A percentile compares a stretch with the other conserved stretches of the same genome.
Conservation (phyloP, 2,888 invertebrate genomes). For the Agriopis marginaria region DNA sequence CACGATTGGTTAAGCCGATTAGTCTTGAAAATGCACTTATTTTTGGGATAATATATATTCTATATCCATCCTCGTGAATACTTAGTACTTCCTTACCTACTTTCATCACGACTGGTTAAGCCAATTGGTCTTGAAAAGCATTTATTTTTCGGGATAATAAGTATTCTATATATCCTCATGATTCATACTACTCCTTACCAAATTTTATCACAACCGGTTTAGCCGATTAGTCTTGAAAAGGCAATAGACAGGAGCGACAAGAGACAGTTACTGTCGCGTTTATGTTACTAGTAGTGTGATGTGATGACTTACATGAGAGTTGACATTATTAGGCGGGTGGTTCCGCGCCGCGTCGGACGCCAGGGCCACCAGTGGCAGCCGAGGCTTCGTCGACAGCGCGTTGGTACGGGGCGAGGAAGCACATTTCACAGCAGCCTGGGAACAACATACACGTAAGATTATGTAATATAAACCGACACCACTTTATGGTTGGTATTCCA, state of each 20-base stretch:
- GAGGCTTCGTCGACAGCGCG: slow-evolving; percentile 81
- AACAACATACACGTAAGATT: slow-evolving; percentile 37
- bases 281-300: not conserved
- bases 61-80: not conserved
- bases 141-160: too few relatives aligned
- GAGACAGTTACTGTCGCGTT: not conserved
- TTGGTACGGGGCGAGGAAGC: slow-evolving; percentile 82
- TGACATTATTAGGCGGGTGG: slow-evolving; percentile 82
- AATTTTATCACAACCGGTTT: not conserved
- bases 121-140: not conserved
- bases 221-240: not conserved
- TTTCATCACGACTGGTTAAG: not conserved
- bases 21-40: too few relatives aligned
- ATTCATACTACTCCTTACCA: too few relatives aligned
- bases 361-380: slow-evolving; percentile 76
- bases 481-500: too few relatives aligned
- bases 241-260: not conserved
- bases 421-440: slow-evolving; percentile 83
- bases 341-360: slow-evolving; percentile 76
- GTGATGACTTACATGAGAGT: slow-evolving; percentile 77
- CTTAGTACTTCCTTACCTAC: not conserved
- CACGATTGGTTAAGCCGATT: too few relatives aligned
- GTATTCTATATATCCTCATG: too few relatives aligned
- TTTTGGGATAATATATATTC: too few relatives aligned
- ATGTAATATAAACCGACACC: not conserved